These are phyloP conservation scores for Antrozous pallidus DNA, from an alignment of 2,797 vertebrate species.

Conservation along the genomic window DNA sequence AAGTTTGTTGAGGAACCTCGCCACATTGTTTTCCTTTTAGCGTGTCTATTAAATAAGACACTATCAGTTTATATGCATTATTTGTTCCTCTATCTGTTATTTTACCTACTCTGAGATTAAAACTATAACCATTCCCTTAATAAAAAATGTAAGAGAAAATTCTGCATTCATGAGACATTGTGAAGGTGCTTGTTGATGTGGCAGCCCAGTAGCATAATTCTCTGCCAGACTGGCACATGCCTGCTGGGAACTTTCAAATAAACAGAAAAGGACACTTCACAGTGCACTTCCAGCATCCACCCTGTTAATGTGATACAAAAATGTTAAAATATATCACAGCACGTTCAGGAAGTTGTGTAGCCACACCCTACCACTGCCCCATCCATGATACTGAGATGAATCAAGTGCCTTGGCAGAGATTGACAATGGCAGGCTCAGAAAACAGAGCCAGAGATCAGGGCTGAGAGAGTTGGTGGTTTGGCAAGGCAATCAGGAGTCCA, in stretches of 20 bases:
- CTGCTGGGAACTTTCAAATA: neutral
- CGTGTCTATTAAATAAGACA: neutral
- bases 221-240: neutral
- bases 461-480: neutral
- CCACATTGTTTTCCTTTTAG: neutral
- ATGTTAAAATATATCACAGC: neutral
- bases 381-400: neutral
- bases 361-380: neutral
- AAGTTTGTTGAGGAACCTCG: neutral
- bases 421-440: neutral
- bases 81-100: neutral
- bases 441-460: neutral
- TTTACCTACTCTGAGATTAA: slow-evolving; percentile 3
- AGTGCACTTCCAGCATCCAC: neutral
- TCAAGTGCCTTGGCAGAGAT: neutral
- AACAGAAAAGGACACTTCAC: neutral
- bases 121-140: neutral
- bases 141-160: neutral
- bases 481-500: neutral
- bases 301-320: neutral
- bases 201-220: neutral
- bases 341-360: neutral
- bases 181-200: neutral
- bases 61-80: neutral
- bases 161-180: neutral